Evolutionary conservation across 23 tunicate genomes (phyloP), one percentile per base, ranked within the genome.

Genomic region (Trididemnum nubilum): DNA sequence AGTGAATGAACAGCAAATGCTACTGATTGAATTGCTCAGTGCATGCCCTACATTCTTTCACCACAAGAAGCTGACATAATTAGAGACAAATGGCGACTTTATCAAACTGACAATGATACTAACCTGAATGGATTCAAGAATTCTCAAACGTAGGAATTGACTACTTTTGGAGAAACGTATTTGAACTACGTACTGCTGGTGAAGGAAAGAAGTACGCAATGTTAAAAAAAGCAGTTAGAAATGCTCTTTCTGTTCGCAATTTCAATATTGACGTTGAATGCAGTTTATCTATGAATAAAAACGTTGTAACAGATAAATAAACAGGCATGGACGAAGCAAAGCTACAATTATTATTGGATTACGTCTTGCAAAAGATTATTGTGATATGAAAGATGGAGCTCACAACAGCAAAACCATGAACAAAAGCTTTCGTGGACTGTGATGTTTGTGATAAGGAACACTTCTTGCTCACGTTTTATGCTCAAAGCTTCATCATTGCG

Each of bases 1-100:
- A 61, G 26, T n/a, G 67, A 61, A 22, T 61, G 67, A 26, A 61
- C 67, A 22, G 67, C n/a, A 22, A 61, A 61, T 61, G 67, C 67
- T 22, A n/a, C n/a, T 61, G 67, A 26, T 61, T 3, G 67, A n/a
- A 61, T 61, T 61, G 67, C 67, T 15, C 26, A n/a, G 25, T 61
- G 67, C 29, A 21, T 61, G 26, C 29, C 67, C 5, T 26, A 24
- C 29, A 26, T 61, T 61, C 26, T 61, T 61, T 61, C 67, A 24
- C 4, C 67, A 12, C 5, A 5, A 12, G 67, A 61, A n/a, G 29
- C n/a, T n/a, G 67, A 61, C 29, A 61, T 61, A 22, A 26, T 61
- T 26, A 61, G 67, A 61, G 67, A 24, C 29, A 26, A 61, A n/a
- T n/a, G 67, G 29, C 26, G 4, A n/a, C 67, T 61, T 24, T 12